Evolutionary conservation across 2,113 vertebrate species (phyloP).

Genomic region (Antechinus flavipes): DNA sequence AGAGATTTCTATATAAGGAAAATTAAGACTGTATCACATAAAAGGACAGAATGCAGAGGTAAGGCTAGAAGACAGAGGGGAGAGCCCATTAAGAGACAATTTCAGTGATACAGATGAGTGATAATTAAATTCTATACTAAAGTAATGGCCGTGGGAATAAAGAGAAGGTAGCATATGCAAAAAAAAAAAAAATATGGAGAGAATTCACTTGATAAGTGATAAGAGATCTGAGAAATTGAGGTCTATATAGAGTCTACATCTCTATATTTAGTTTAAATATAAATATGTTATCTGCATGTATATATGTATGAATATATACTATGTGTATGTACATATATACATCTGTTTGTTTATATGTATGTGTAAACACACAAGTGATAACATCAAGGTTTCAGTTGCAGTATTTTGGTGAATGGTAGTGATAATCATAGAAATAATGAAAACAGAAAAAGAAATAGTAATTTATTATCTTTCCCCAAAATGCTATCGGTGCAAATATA

Average conservation of each 20-base stretch:
- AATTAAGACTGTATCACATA: not conserved
- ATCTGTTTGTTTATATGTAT: not conserved
- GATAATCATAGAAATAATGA: not conserved
- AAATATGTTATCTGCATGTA: not conserved
- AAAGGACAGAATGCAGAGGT: not conserved
- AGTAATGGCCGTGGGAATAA: not conserved
- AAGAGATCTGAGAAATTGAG: not conserved
- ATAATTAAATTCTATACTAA: not conserved
- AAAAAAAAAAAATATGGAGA: not conserved
- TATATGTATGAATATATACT: not conserved
- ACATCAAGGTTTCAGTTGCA: not conserved
- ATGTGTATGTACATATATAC: not conserved
- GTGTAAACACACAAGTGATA: not conserved
- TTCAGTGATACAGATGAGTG: not conserved
- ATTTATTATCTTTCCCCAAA: not conserved
- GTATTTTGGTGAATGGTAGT: not conserved
- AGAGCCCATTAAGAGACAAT: not conserved
- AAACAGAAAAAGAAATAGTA: not conserved
- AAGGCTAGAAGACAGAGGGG: not conserved
- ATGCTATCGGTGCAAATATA: not conserved
- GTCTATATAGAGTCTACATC: not conserved
- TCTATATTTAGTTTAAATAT: not conserved
- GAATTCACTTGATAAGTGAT: not conserved
- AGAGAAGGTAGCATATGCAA: not conserved
- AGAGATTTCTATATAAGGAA: not conserved